Evolutionary conservation across 2,797 vertebrate genomes (phyloP), one percentile per base, ranked within the genome.

Genomic region (Decapterus maruadsi): DNA sequence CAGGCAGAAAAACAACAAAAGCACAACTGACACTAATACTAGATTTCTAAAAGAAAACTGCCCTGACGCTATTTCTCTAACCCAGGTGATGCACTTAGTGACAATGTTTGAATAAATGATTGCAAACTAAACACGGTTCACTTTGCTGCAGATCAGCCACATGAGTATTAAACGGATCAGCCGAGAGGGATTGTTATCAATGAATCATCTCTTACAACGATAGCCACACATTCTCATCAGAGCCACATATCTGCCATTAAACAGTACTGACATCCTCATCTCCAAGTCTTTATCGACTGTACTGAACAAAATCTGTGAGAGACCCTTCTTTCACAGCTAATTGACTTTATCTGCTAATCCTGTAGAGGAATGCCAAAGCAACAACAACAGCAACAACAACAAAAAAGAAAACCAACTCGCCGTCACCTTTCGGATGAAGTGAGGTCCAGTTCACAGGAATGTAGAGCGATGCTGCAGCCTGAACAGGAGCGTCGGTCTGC

Each of bases 381-480:
- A 4, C 11, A 42, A 16, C 42, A 48, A 8, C 12, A 29, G 59
- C 16, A 29, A 22, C 57, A 11, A 5, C 36, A 34, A 34, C 3
- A 34, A 34, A 34, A 4, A 34, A 46, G 81, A 67, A 73, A 65
- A 51, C 26, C 36, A 87, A 67, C 68, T 84, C 56, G 14, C 55
- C 64, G 70, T 93, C 87, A 95, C 94, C 93, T 95, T 89, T 76
- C 7, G 51, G 79, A 69, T 64, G 77, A 79, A 73, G 76, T 86
- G 63, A 63, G 58, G 48, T 88, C 88, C 87, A 56, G 90, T 92
- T 92, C 90, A 63, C 55, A 90, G 93, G 94, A 93, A 94, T 93
- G 93, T 82, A 40, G 85, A 79, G 88, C 72, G 88, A 80, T 79
- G 87, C 87, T 63, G 87, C 72, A 87, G 91, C 90, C 88, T 80